These are phyloP conservation scores for Germaria angustata DNA, from an alignment of 2,888 invertebrate species.

Conservation along the genomic window DNA sequence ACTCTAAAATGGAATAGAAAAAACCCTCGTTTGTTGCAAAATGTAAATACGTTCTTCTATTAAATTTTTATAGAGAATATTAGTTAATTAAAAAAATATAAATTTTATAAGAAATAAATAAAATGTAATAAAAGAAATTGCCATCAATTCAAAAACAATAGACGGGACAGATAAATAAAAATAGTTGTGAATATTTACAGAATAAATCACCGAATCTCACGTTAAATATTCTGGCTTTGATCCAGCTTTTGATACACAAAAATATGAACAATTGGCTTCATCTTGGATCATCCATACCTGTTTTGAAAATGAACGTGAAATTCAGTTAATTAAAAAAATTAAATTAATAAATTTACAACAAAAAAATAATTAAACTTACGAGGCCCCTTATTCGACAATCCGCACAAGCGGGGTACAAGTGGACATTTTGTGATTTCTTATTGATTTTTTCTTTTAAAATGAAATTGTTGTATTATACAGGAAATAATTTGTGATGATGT, in stretches of 20 bases:
- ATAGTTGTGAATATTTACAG: slow-evolving; percentile 5
- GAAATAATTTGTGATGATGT: background rate
- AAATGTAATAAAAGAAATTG: background rate
- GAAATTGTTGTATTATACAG: slow-evolving; percentile 43
- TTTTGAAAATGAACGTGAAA: background rate
- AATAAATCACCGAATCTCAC: background rate
- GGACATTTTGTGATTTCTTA: slow-evolving; percentile 4
- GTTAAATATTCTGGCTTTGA: background rate
- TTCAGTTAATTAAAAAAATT: slow-evolving; percentile 11
- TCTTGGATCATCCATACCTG: too few relatives aligned
- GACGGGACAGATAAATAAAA: slow-evolving; percentile 44
- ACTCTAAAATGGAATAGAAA: too few relatives aligned
- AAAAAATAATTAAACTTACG: slow-evolving; percentile 47
- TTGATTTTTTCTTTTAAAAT: background rate
- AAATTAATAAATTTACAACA: background rate
- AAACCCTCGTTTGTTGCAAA: too few relatives aligned
- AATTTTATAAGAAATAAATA: too few relatives aligned
- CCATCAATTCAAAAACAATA: slow-evolving; percentile 51
- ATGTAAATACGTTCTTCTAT: too few relatives aligned
- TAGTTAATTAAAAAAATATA: too few relatives aligned
- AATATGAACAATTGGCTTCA: too few relatives aligned
- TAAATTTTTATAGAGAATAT: too few relatives aligned
- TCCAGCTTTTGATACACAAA: too few relatives aligned
- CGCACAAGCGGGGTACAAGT: slow-evolving; percentile 41
- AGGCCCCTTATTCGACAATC: slow-evolving; percentile 36